Percentiles rank a stretch among this genome's conserved stretches.
phyloP scores from a whole-genome alignment of 2,888 invertebrate species.

The Scaptomyza reducta region DNA sequence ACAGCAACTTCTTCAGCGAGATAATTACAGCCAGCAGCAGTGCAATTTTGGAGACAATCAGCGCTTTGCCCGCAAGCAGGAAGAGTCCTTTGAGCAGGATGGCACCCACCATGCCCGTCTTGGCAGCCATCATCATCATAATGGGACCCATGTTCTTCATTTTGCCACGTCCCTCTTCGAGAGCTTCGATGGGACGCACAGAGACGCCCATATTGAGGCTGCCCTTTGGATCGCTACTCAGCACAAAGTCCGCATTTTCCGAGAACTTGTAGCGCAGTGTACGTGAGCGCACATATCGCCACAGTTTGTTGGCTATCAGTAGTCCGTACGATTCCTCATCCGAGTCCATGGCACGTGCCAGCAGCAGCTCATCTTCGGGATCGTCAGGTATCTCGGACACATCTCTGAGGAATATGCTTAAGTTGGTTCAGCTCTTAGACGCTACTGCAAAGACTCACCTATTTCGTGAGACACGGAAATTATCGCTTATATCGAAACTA shows the following conservation, averaged over 20 bases:
- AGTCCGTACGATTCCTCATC: constrained; percentile 87
- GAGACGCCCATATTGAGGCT: constrained; percentile 88
- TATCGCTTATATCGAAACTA: constrained; percentile 90
- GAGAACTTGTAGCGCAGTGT: constrained; percentile 91
- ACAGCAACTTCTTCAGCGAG: constrained; percentile 92
- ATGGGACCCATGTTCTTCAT: constrained; percentile 90
- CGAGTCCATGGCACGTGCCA: constrained; percentile 84
- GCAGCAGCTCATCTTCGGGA: constrained; percentile 86
- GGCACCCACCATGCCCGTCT: constrained; percentile 92
- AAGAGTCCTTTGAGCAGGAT: constrained; percentile 92
- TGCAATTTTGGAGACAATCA: constrained; percentile 93
- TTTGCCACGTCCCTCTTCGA: constrained; percentile 89
- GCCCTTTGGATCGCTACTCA: constrained; percentile 88
- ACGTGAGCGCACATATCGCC: constrained; percentile 90
- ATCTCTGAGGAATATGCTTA: constrained; percentile 58
- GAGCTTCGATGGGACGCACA: constrained; percentile 86
- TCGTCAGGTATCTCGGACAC: constrained; percentile 83
- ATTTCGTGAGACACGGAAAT: constrained; percentile 90
- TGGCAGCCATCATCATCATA: constrained; percentile 91
- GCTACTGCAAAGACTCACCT: constrained; percentile 83
- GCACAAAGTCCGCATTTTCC: constrained; percentile 91
- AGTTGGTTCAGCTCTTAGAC: not conserved
- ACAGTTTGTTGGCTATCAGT: constrained; percentile 90
- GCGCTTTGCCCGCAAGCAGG: constrained; percentile 92
- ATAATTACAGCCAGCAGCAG: constrained; percentile 91